Evolutionary conservation across 2,797 vertebrate species (phyloP).

Genomic region (Gallinago solitaria): DNA sequence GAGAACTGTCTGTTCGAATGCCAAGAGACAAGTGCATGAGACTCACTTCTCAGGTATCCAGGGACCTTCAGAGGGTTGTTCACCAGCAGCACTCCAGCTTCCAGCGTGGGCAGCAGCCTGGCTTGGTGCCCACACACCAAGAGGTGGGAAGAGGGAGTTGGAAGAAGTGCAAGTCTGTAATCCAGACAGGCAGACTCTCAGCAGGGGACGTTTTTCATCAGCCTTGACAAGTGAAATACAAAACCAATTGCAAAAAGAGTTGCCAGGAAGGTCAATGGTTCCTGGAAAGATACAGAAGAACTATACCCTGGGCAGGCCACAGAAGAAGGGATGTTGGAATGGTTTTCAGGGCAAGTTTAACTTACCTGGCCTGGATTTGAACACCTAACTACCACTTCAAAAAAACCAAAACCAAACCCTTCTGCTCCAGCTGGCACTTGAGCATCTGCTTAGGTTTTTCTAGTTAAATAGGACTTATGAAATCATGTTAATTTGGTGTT

Average conservation of each 20-base stretch:
- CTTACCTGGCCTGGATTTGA: neutral
- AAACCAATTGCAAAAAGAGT: neutral
- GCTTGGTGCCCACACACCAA: neutral
- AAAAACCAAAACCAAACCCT: neutral
- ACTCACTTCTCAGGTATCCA: neutral
- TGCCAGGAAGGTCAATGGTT: neutral
- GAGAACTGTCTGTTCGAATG: neutral
- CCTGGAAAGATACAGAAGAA: neutral
- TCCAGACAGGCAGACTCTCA: neutral
- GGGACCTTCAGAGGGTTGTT: neutral
- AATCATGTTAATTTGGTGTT: neutral
- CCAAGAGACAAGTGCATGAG: accelerated
- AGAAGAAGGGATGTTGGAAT: neutral
- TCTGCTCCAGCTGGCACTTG: neutral
- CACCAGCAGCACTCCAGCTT: neutral
- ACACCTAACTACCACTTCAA: neutral
- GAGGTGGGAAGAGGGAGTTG: neutral
- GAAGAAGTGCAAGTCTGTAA: neutral
- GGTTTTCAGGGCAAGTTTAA: neutral
- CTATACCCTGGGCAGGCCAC: neutral
- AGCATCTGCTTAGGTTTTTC: neutral
- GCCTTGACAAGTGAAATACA: neutral
- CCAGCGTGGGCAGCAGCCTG: neutral
- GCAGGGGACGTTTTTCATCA: neutral
- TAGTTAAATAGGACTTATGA: neutral